Percentiles rank a stretch among this genome's conserved stretches.
Conservation (phyloP, 2,888 invertebrate species). For the Thymelicus lineola region DNA sequence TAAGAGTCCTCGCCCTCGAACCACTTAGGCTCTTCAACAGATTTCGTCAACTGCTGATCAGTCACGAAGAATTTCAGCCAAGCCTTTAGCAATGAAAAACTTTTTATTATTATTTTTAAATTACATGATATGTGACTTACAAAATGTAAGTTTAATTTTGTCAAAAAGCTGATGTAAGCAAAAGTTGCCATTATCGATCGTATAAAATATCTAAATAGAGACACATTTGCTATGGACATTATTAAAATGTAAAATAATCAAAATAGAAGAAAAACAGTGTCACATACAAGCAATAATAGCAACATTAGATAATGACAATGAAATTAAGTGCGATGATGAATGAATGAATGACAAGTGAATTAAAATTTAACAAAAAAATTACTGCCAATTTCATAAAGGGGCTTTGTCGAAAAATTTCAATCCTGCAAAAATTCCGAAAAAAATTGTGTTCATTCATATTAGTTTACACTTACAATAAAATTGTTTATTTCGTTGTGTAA, state of each 20-base stretch:
- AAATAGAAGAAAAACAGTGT: no score
- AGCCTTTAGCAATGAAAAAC: slow-evolving; percentile 81
- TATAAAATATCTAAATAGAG: neutral
- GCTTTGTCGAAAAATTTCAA: slow-evolving; percentile 60
- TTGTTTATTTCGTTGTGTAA: neutral
- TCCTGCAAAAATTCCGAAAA: slow-evolving; percentile 33
- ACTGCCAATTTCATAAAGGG: slow-evolving; percentile 81
- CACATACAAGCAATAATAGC: slow-evolving; percentile 10
- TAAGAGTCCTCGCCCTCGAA: slow-evolving; percentile 69
- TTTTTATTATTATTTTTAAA: slow-evolving; percentile 51
- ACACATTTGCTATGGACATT: no score
- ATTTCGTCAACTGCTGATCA: slow-evolving; percentile 80
- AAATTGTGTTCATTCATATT: slow-evolving; percentile 14
- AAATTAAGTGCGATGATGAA: slow-evolving; percentile 38
- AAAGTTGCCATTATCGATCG: slow-evolving; percentile 20
- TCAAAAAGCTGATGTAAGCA: slow-evolving; percentile 30
- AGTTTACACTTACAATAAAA: slow-evolving; percentile 3
- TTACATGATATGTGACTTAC: slow-evolving; percentile 15
- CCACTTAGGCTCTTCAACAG: slow-evolving; percentile 80
- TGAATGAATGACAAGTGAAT: slow-evolving; percentile 9
- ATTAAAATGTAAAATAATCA: no score
- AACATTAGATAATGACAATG: slow-evolving; percentile 29
- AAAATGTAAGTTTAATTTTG: neutral
- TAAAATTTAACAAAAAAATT: slow-evolving; percentile 42
- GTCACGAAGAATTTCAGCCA: slow-evolving; percentile 86